phyloP scores from a whole-genome alignment of 2,797 vertebrate species.

The Neostethus bicornis region DNA sequence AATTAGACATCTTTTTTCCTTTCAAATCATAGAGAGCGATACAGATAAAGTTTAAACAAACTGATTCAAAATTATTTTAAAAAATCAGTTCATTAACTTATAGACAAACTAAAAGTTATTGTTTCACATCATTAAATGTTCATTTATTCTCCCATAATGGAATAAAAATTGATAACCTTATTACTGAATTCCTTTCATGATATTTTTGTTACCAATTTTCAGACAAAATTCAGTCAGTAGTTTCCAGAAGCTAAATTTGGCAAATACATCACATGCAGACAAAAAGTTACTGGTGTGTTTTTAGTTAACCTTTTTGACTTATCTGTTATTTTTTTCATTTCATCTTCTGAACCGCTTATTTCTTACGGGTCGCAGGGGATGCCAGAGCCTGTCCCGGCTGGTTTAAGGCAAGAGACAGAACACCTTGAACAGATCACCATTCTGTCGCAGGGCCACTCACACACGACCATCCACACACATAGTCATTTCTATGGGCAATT shows the following conservation, averaged over 20 bases:
- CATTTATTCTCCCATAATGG: too few species aligned
- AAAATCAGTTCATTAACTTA: background rate
- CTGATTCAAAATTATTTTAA: background rate
- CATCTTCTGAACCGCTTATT: background rate
- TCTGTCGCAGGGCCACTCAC: too few species aligned
- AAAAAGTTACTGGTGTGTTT: background rate
- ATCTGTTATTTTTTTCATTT: background rate
- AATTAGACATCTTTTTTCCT: background rate
- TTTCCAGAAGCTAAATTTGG: constrained; percentile 10
- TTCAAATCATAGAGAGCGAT: background rate
- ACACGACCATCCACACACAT: too few species aligned
- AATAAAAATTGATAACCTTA: constrained; percentile 13
- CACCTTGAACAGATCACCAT: too few species aligned
- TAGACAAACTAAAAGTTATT: too few species aligned
- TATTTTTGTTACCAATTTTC: constrained; percentile 6
- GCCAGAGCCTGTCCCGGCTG: too few species aligned
- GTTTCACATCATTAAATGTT: too few species aligned
- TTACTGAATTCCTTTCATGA: constrained; percentile 21
- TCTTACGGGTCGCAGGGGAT: too few species aligned
- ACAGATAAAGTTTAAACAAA: background rate
- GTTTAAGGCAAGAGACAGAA: too few species aligned
- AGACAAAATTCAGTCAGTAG: constrained; percentile 26
- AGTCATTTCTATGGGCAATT: too few species aligned
- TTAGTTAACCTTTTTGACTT: background rate
- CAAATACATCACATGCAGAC: background rate